Evolutionary conservation across 2,888 invertebrate genomes (phyloP).

Genomic region (Maniola hyperantus): DNA sequence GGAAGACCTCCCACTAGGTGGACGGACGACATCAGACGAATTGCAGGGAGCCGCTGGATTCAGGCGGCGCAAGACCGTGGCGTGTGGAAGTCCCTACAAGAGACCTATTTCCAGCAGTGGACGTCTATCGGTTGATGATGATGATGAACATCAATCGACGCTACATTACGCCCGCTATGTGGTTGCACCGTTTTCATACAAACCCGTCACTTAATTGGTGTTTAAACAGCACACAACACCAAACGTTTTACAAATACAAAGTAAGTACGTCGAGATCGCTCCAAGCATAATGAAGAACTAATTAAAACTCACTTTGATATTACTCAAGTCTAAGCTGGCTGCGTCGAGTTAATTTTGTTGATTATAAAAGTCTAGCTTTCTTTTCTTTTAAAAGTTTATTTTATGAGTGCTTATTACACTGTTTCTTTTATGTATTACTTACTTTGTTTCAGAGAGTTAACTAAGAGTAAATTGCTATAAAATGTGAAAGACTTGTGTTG

Average conservation of each 20-base stretch:
- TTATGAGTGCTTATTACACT: constrained; percentile 15
- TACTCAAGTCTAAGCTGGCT: constrained; percentile 31
- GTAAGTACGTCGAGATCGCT: constrained; percentile 47
- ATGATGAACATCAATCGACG: too few relatives aligned
- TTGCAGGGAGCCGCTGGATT: too few relatives aligned
- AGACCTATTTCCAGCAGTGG: too few relatives aligned
- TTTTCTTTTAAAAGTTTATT: constrained; percentile 18
- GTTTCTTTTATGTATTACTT: constrained; percentile 17
- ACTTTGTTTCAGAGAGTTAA: constrained; percentile 7
- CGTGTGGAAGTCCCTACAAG: too few relatives aligned
- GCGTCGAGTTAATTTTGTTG: constrained; percentile 24
- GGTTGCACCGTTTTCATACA: too few relatives aligned
- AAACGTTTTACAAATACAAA: constrained; percentile 56
- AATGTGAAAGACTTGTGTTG: neutral
- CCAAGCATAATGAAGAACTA: constrained; percentile 58
- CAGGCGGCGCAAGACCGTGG: too few relatives aligned
- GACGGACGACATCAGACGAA: too few relatives aligned
- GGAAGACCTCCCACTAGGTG: too few relatives aligned
- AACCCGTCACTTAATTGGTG: too few relatives aligned
- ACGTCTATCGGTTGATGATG: too few relatives aligned
- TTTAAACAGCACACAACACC: constrained; percentile 47
- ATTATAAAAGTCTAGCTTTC: constrained; percentile 20
- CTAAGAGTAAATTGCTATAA: neutral
- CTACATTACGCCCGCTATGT: too few relatives aligned
- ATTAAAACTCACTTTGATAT: constrained; percentile 58